Conservation (phyloP, 2,113 vertebrate genomes). For the Scopus umbretta region DNA sequence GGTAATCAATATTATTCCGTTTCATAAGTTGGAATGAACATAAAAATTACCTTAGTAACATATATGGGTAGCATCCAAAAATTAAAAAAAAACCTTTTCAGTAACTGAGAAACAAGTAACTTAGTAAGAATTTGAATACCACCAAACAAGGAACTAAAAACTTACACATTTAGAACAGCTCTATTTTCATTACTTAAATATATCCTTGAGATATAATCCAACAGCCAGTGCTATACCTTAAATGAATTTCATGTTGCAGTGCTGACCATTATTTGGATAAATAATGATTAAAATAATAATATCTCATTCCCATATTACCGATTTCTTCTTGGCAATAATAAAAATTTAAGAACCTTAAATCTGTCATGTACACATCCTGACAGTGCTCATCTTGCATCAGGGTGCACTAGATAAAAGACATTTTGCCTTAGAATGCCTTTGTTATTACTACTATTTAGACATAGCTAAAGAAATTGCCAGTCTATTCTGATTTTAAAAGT, state of each 20-base stretch:
- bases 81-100: neutral
- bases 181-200: neutral
- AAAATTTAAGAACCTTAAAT: neutral
- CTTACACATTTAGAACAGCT: neutral
- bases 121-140: neutral
- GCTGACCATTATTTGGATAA: neutral
- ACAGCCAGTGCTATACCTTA: neutral
- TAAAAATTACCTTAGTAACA: neutral
- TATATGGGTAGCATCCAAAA: neutral
- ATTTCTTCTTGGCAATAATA: neutral
- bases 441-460: neutral
- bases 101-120: neutral
- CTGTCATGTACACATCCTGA: neutral
- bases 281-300: neutral
- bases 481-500: neutral
- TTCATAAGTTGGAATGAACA: neutral
- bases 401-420: neutral
- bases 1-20: neutral
- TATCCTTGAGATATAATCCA: neutral
- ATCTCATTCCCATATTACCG: neutral
- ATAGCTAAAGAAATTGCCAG: neutral
- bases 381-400: neutral
- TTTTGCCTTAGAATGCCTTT: neutral
- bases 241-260: neutral
- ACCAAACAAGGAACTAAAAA: neutral